Evolutionary conservation across 2,888 invertebrate genomes (phyloP), one percentile per base, ranked within the genome.

Genomic region (Zygothrica quintamaculata): DNA sequence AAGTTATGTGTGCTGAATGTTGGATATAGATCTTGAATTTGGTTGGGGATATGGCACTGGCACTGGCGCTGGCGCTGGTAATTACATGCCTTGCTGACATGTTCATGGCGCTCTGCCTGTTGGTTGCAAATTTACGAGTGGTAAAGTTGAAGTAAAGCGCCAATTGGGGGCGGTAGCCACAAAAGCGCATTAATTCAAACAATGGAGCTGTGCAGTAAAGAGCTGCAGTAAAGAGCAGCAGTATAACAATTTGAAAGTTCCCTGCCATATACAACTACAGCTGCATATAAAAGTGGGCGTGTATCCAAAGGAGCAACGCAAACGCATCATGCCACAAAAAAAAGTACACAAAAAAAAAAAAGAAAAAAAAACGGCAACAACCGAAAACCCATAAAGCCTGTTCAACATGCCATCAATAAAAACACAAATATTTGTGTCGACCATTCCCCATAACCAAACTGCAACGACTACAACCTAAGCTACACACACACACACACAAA

Each of bases 81-180:
- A 88, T 88, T 88, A 88, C 86, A 84, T 82, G 82, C 65, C 80
- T 73, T 66, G 74, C 86, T 80, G 89, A 87, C 88, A 87, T 82
- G 74, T 74, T 75, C 85, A 85, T 82, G 85, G 82, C 66, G 64
- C 79, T 65, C 67, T 64, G 50, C 57, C 64, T 52, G 58, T 57
- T 52, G 50, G 62, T 56, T 42, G 34, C 62, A 65, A 72, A 72
- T 81, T 81, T 84, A 84, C 77, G 71, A 72, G 74, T 69, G 66
- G 3, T 51, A 46, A 26, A 36, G 53, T 39, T 48, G 48, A 69
- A 67, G 39, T 64, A 55, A 77, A 78, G 82, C 84, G 76, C 73
- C 85, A 86, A 80, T 81, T 84, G 80, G 77, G 86, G 80, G 80
- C 80, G 87, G 80, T 77, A 74, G 77, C 81, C 75, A 69, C 81